Base-by-base conservation (phyloP, 2,113 vertebrate species). In the Cariama cristata region DNA sequence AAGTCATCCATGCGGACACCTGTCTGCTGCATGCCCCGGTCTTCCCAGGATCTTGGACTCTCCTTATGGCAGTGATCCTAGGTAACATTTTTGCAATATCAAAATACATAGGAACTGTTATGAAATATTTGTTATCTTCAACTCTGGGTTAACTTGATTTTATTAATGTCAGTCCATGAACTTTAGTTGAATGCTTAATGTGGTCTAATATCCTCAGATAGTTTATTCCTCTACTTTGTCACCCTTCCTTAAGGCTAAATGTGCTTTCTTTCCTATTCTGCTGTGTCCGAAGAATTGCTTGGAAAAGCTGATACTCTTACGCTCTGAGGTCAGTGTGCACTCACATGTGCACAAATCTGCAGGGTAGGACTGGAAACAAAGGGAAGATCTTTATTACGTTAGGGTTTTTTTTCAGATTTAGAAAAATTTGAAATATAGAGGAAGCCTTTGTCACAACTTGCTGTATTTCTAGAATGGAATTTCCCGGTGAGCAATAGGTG, bases 71-170 rank as follows among this genome's bases (percentile, higher is more conserved):
- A 64, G 5, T 7, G 60, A 75, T 81, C 82, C 84, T 28, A 32
- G 66, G 42, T 33, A 75, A 33, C 22, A 42, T 83, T 67, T 85
- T 40, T 82, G 44, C 40, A 68, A 45, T 93, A 82, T 49, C 74
- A 53, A 63, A 93, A 86, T 69, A 19, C 74, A 11, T 40, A 56
- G 52, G 26, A 55, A 22, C 38, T 69, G 22, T 62, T 76, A 53
- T 20, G 73, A 88, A 94, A 76, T 93, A 62, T 76, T 94, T 95
- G 76, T 79, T 83, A 16, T 44, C 66, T 91, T 76, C 66, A 69
- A 50, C 90, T 79, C 56, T 88, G 82, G 20, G 59, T 90, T 94
- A 80, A 73, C 81, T 88, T 93, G 45, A 38, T 95, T 90, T 95
- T 95, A 81, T 92, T 84, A 63, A 84, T 80, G 85, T 88, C 86